phyloP scores from a whole-genome alignment of 1,140 invertebrate genomes.

The Brachionus rubens region DNA sequence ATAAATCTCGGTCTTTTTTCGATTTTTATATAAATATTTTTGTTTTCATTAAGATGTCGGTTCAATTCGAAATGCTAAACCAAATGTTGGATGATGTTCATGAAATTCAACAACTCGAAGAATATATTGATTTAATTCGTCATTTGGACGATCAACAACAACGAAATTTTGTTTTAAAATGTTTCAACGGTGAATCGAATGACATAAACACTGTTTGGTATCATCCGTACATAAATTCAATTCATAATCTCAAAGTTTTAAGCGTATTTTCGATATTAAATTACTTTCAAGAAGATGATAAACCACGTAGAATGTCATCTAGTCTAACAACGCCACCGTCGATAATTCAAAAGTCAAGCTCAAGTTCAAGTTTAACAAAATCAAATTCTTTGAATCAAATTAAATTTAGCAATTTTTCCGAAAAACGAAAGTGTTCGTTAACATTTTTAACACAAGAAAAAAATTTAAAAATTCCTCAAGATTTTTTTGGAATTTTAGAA shows the following conservation, averaged over 20 bases:
- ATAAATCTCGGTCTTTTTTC: too few species aligned
- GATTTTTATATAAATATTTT: neutral
- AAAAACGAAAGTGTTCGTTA: conserved; percentile 22
- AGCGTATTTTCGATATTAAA: neutral
- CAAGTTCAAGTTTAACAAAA: neutral
- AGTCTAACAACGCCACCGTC: neutral
- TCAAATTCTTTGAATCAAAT: conserved; percentile 13
- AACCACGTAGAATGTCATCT: neutral
- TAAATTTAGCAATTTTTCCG: conserved; percentile 3
- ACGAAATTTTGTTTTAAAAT: conserved; percentile 28
- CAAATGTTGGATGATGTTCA: conserved; percentile 15
- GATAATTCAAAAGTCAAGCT: neutral
- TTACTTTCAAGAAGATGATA: conserved; percentile 26
- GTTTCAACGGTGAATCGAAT: neutral
- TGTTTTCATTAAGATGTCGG: neutral
- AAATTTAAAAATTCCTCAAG: conserved; percentile 38
- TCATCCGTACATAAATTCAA: conserved; percentile 36
- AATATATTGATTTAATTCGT: neutral
- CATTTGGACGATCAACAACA: neutral
- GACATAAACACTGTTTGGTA: conserved; percentile 25
- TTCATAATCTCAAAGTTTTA: conserved; percentile 23
- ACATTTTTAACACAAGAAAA: conserved; percentile 35
- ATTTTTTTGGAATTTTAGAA: conserved; percentile 41
- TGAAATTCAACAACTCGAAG: neutral
- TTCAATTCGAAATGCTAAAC: conserved; percentile 2